Conservation (phyloP, 2,797 vertebrate genomes). For the Spinus olivaceus region DNA sequence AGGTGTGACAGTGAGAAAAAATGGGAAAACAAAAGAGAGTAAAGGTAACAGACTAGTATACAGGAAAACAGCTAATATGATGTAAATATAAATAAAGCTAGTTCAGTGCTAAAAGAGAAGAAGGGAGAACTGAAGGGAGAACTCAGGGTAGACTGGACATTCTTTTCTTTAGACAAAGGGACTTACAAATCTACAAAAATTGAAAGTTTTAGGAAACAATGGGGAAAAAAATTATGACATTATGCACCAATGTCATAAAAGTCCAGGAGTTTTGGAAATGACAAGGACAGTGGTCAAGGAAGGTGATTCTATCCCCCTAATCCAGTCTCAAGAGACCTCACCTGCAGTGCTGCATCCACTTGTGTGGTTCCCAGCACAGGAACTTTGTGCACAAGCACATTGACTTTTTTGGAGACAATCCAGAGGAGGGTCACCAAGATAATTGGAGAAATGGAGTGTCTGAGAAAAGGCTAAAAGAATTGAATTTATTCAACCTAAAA, state of each 20-base stretch:
- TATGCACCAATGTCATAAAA: neutral
- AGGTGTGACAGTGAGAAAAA: neutral
- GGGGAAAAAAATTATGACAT: too few relatives aligned
- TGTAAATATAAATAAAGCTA: neutral
- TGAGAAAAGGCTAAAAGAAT: neutral
- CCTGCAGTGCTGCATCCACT: neutral
- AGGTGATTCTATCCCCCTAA: neutral
- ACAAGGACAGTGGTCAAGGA: neutral
- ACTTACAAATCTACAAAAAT: neutral
- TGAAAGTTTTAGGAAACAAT: neutral
- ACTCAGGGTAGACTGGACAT: neutral
- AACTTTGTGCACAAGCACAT: neutral
- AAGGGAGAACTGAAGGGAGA: neutral
- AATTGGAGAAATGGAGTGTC: neutral
- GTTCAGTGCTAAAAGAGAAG: neutral
- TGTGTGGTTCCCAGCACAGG: neutral
- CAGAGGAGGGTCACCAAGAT: neutral
- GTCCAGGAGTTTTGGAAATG: neutral
- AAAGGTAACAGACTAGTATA: neutral
- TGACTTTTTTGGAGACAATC: neutral
- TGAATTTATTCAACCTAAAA: neutral
- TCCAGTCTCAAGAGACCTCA: neutral
- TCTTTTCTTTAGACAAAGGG: neutral
- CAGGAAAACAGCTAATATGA: neutral
- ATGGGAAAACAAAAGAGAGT: neutral